Conservation (phyloP, 2,888 invertebrate genomes). For the Torymus tubicola region DNA sequence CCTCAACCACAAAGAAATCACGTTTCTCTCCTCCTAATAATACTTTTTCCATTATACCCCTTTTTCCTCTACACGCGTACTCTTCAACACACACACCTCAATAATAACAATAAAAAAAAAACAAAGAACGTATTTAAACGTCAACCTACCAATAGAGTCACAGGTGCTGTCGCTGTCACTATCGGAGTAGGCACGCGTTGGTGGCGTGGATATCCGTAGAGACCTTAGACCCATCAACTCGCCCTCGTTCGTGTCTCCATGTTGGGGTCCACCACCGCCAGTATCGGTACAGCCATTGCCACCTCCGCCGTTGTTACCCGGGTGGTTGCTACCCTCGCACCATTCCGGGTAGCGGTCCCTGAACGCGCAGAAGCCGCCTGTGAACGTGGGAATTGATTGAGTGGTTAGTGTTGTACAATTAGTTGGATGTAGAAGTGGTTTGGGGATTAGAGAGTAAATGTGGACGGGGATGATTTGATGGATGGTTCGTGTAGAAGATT, state of each 20-base stretch:
- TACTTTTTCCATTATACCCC: too few relatives aligned
- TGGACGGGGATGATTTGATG: too few relatives aligned
- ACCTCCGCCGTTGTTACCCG: too few relatives aligned
- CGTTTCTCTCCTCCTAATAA: too few relatives aligned
- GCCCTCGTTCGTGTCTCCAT: slow-evolving; percentile 76
- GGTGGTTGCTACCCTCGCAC: slow-evolving; percentile 86
- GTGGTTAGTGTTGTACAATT: too few relatives aligned
- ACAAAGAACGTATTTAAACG: background rate
- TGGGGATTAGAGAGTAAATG: too few relatives aligned
- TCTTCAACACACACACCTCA: too few relatives aligned
- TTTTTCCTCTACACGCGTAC: too few relatives aligned
- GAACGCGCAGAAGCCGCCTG: slow-evolving; percentile 93
- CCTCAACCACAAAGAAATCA: too few relatives aligned
- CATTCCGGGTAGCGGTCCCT: slow-evolving; percentile 92
- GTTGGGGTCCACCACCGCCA: slow-evolving; percentile 86
- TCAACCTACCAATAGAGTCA: slow-evolving; percentile 72
- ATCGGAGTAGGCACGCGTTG: slow-evolving; percentile 85
- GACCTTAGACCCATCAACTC: slow-evolving; percentile 85
- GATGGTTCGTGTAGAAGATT: too few relatives aligned
- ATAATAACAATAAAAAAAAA: background rate
- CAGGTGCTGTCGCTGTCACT: slow-evolving; percentile 81
- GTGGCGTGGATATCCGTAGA: slow-evolving; percentile 84
- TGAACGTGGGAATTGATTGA: too few relatives aligned
- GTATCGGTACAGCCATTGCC: slow-evolving; percentile 87
- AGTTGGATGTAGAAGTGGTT: too few relatives aligned